Conservation (phyloP, 2,113 vertebrate genomes). For the Gnathonemus longibarbis region DNA sequence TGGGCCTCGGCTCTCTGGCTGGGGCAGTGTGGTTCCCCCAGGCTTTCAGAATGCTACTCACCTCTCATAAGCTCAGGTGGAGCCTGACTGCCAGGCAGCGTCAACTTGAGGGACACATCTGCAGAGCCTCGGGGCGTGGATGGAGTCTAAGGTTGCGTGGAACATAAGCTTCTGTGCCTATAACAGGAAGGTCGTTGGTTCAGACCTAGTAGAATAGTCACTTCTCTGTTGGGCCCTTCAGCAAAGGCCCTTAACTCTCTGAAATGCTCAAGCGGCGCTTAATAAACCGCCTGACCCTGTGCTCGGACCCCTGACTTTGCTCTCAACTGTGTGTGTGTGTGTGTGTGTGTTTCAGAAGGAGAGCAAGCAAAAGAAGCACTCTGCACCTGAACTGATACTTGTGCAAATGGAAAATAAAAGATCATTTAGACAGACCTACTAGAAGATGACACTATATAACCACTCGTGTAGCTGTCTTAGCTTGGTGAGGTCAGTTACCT, state of each 20-base stretch:
- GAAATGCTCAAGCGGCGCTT: not conserved
- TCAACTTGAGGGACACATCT: not conserved
- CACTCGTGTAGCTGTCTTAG: not conserved
- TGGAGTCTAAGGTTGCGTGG: not conserved
- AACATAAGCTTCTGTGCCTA: not conserved
- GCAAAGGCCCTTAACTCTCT: not conserved
- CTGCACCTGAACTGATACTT: not conserved
- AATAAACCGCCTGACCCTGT: not conserved
- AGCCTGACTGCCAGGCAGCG: not conserved
- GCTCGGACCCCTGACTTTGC: not conserved
- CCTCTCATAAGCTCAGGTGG: not conserved
- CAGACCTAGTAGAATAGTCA: not conserved
- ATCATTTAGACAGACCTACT: not conserved
- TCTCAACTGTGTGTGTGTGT: not conserved
- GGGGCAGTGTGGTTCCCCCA: not conserved
- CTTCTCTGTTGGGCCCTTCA: not conserved
- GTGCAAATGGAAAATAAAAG: not conserved
- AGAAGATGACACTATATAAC: not conserved
- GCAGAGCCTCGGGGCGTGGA: not conserved
- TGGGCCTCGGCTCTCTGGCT: not conserved
- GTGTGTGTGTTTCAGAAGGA: not conserved
- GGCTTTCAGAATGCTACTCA: not conserved
- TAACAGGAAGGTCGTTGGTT: not conserved
- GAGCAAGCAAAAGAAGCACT: not conserved
- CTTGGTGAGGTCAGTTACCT: not conserved